Base-by-base conservation (phyloP, 2,888 invertebrate species). In the Drosophila longiperda region DNA sequence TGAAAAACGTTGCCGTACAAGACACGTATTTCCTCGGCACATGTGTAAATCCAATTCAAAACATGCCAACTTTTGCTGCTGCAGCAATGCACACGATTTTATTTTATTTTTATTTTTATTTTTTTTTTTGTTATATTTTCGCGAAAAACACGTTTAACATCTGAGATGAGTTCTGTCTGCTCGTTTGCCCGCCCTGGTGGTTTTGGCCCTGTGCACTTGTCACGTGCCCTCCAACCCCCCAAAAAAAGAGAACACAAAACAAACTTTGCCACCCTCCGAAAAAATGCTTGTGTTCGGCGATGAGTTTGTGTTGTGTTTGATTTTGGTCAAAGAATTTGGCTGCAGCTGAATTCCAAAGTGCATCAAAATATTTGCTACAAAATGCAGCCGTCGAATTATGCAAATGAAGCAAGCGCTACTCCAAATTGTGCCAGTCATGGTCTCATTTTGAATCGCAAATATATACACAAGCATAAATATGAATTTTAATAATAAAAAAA, bases 1-100 rank as follows among this genome's bases (percentile, higher is more conserved):
- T 87, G 89, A 89, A 89, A 84, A 85, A 81, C 81, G 64, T 58
- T 55, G 55, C 55, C 68, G 57, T 49, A 55, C 60, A 59, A 63
- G 78, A 71, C 84, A 85, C 89, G 84, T 89, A 84, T 89, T 81
- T 79, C 76, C 77, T 79, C 73, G 63, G 84, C 84, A 85, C 89
- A 89, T 89, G 84, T 85, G 89, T 85, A 89, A 85, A 85, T 87
- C 89, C 87, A 83, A 87, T 84, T 79, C 87, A 85, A 87, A 85
- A 85, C 84, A 89, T 75, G 87, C 74, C 89, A 64, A 62, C 20
- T 63, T 59, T 42, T 59, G 54, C 64, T 60, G 64, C 34, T 40
- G 61, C 59, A 64, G 73, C 84, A 84, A 63, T 87, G 83, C 83
- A 83, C 66, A 75, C 73, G 78, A 83, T 59, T 66, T 59, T 63